phyloP scores from a whole-genome alignment of 2,113 vertebrate species.

The Crotalus viridis region DNA sequence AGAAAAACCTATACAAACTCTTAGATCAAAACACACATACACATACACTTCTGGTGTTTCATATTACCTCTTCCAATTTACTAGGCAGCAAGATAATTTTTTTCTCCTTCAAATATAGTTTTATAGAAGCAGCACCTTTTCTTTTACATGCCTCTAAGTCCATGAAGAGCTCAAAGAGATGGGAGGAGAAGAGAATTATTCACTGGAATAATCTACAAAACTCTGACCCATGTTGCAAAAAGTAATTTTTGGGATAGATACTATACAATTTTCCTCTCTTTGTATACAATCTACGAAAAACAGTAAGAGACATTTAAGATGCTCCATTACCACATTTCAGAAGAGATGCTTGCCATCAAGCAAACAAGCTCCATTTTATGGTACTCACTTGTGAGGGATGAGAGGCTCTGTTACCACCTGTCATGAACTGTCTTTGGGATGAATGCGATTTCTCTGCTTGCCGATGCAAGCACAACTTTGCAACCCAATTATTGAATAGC shows the following conservation, averaged over 20 bases:
- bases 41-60: neutral
- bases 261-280: neutral
- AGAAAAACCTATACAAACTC: neutral
- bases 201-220: neutral
- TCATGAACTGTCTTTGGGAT: slow-evolving; percentile 39
- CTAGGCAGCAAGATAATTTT: neutral
- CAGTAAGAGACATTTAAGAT: neutral
- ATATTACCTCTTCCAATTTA: neutral
- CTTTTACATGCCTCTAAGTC: neutral
- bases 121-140: neutral
- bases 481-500: slow-evolving; percentile 87
- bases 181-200: neutral
- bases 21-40: neutral
- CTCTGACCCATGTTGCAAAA: neutral
- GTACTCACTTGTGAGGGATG: slow-evolving; percentile 15
- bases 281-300: neutral
- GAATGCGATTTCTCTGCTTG: slow-evolving; percentile 63
- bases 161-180: neutral
- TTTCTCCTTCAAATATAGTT: neutral
- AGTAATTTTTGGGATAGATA: neutral
- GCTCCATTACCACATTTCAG: neutral
- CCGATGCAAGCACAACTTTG: slow-evolving; percentile 85
- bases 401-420: neutral
- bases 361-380: neutral
- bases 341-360: neutral